Base-by-base conservation (phyloP, 2,797 vertebrate genomes). In the Tragopan temminckii region DNA sequence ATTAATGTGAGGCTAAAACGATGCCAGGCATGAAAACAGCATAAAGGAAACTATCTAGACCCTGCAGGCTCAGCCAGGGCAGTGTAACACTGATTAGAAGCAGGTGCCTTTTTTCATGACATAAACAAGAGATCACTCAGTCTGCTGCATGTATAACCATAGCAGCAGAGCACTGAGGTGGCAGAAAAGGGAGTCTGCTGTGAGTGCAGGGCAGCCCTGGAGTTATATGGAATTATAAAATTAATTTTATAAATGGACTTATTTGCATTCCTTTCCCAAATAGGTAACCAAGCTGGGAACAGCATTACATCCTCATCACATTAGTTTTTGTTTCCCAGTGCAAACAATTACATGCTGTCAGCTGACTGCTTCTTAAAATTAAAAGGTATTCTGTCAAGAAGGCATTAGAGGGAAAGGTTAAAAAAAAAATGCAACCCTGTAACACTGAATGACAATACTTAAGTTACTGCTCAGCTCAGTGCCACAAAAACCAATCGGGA, bases 31-130 rank as follows among this genome's bases (percentile, higher is more conserved):
- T 42, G 59, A 80, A 85, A 92, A 53, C 76, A 80, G 79, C 81
- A 78, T 66, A 89, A 89, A 93, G 72, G 86, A 94, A 95, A 92
- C 58, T 85, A 93, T 80, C 79, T 42, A 11, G 25, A 91, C 27
- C 42, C 53, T 62, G 69, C 62, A 92, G 55, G 50, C 58, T 89
- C 40, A 71, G 57, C 45, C 45, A 78, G 84, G 25, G 61, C 71
- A 92, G 25, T 0, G 2, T 64, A 90, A 77, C 9, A 6, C 1
- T 75, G 90, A 94, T 91, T 91, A 94, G 71, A 90, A 80, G 76
- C 0, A 0, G 75, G 77, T 78, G 50, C 53, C 38, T 75, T 62
- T 79, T 77, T 66, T 94, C 53, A 42, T 85, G 86, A 90, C 1
- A 0, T 52, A 88, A 90, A 81, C 20, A 46, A 87, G 24, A 20